Evolutionary conservation across 53 echinoderm and acorn worm species (phyloP).

Genomic region (Arbacia lixula): DNA sequence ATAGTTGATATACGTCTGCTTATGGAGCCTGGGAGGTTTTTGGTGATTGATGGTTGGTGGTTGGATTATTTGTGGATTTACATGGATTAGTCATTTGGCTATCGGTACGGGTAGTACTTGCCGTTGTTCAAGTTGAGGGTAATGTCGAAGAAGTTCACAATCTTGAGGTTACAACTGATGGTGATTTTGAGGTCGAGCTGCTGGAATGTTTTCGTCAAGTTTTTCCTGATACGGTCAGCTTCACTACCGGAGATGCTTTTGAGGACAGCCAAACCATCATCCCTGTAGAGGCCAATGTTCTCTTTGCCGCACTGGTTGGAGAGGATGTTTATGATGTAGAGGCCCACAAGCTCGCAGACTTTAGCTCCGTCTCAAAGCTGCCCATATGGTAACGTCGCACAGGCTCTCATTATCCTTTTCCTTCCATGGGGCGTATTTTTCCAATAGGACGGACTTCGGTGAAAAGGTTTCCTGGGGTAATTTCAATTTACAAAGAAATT

Average conservation of each 20-base stretch:
- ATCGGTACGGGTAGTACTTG: slow-evolving; percentile 34
- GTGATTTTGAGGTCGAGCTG: slow-evolving; percentile 39
- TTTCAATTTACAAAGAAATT: no score
- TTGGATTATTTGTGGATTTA: slow-evolving; percentile 45
- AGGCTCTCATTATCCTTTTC: slow-evolving; percentile 23
- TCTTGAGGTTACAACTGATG: slow-evolving; percentile 34
- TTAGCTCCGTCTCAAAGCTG: slow-evolving; percentile 50
- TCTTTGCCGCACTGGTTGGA: background rate
- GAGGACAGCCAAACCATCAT: slow-evolving; percentile 50
- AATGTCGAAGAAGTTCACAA: slow-evolving; percentile 44
- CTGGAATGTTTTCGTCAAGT: slow-evolving; percentile 26
- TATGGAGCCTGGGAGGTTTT: slow-evolving; percentile 27
- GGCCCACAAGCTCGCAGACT: slow-evolving; percentile 47
- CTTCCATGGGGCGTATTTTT: slow-evolving; percentile 22
- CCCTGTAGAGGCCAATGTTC: slow-evolving; percentile 44
- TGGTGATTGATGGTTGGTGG: slow-evolving; percentile 48
- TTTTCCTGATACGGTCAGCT: slow-evolving; percentile 30
- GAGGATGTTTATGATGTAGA: slow-evolving; percentile 33
- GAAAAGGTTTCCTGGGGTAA: no score
- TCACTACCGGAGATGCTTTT: slow-evolving; percentile 9
- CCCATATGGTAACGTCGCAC: slow-evolving; percentile 56
- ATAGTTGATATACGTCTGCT: slow-evolving; percentile 33
- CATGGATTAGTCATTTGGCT: slow-evolving; percentile 4
- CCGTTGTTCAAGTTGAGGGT: slow-evolving; percentile 37
- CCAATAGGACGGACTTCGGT: slow-evolving; percentile 43